Conservation (phyloP, 2,797 vertebrate genomes). For the Paramormyrops hopkinsi region DNA sequence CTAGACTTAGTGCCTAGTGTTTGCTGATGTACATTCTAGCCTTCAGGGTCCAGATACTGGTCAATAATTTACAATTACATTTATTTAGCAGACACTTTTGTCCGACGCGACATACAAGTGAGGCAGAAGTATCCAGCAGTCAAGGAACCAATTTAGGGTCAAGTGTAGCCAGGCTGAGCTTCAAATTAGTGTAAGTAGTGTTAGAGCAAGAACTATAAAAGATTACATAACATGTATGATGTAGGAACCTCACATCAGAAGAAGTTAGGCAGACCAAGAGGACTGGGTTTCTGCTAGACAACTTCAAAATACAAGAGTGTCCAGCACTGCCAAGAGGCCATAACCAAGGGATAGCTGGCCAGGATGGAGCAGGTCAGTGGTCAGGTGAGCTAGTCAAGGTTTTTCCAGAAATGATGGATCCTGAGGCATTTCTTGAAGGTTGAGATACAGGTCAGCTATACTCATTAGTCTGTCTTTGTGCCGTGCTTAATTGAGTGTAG, state of each 20-base stretch:
- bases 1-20: background rate
- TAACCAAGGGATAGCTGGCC: background rate
- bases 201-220: background rate
- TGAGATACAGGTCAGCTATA: background rate
- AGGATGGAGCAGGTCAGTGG: background rate
- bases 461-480: background rate
- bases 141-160: background rate
- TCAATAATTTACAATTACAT: background rate
- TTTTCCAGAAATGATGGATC: background rate
- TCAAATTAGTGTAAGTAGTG: background rate
- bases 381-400: background rate
- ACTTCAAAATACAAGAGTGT: background rate
- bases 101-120: background rate
- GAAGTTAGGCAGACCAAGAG: background rate
- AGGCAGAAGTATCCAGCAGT: background rate
- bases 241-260: background rate
- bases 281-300: background rate
- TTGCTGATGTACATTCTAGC: background rate
- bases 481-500: background rate
- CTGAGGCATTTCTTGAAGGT: background rate
- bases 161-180: background rate
- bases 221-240: background rate
- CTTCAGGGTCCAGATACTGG: background rate
- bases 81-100: background rate
- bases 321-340: background rate